Conservation (phyloP, 2,113 vertebrate genomes). For the Theristicus caerulescens region DNA sequence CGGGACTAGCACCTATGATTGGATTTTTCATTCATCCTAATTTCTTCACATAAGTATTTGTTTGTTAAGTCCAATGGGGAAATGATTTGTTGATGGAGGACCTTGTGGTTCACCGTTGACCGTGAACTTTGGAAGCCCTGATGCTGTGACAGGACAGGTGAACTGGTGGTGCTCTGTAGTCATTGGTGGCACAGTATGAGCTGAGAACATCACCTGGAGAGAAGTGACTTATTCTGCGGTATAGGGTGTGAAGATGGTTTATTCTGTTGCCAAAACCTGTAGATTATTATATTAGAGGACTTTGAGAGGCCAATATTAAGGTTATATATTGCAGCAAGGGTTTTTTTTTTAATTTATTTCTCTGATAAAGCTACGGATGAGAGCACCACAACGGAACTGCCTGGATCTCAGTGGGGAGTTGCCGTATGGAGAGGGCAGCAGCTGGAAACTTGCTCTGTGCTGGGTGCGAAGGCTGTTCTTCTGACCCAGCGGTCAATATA, state of each 20-base stretch:
- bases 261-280: not conserved
- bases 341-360: not conserved
- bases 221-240: not conserved
- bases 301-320: not conserved
- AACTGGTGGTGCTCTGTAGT: not conserved
- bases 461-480: not conserved
- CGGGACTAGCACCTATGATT: not conserved
- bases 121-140: not conserved
- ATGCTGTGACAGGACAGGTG: not conserved
- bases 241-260: accelerated
- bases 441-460: not conserved
- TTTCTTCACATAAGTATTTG: not conserved
- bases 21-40: not conserved
- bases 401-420: not conserved
- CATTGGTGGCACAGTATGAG: not conserved
- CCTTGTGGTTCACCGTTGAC: not conserved
- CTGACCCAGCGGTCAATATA: not conserved
- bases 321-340: not conserved
- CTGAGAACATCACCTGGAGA: not conserved
- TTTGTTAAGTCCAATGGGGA: not conserved
- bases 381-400: not conserved
- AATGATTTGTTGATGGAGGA: not conserved
- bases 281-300: not conserved
- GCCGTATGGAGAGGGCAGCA: not conserved
- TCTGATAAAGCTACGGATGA: not conserved